Conservation (phyloP, 2,113 vertebrate species). For the Ptilonorhynchus violaceus region DNA sequence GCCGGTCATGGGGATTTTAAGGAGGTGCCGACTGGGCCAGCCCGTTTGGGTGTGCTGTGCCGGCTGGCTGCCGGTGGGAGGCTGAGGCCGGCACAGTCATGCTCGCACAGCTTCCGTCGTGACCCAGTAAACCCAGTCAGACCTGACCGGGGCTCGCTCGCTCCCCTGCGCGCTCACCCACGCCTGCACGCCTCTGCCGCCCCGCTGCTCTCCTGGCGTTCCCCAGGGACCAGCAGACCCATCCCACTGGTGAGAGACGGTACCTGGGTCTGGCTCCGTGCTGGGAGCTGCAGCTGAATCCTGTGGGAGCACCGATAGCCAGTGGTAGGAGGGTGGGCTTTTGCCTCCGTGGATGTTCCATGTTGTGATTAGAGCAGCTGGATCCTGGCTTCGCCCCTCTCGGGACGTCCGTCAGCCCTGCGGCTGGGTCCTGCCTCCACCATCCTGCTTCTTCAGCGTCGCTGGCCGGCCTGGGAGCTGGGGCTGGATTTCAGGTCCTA, state of each 20-base stretch:
- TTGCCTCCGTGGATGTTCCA: neutral
- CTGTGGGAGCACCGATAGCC: fast-evolving
- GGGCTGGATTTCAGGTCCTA: neutral
- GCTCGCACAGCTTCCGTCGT: neutral
- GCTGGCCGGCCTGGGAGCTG: fast-evolving
- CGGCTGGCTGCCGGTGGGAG: neutral
- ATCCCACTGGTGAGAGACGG: neutral
- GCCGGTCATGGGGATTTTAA: neutral
- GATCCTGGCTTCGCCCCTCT: neutral
- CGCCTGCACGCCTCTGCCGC: neutral
- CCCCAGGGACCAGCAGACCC: neutral
- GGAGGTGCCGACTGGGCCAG: neutral
- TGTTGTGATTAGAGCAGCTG: fast-evolving
- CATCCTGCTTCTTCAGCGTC: fast-evolving
- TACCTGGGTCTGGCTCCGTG: fast-evolving
- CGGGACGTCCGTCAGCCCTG: fast-evolving
- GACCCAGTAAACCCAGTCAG: slow-evolving; percentile 63
- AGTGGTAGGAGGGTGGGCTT: neutral
- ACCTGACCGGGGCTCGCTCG: neutral
- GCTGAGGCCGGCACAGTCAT: slow-evolving; percentile 29
- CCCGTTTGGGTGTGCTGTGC: slow-evolving; percentile 41
- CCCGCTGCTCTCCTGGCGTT: neutral
- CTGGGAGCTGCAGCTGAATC: neutral
- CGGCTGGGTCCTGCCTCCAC: neutral
- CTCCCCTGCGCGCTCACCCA: neutral